These are phyloP conservation scores for Panthera tigris DNA, from an alignment of 2,113 vertebrate species.

Conservation along the genomic window DNA sequence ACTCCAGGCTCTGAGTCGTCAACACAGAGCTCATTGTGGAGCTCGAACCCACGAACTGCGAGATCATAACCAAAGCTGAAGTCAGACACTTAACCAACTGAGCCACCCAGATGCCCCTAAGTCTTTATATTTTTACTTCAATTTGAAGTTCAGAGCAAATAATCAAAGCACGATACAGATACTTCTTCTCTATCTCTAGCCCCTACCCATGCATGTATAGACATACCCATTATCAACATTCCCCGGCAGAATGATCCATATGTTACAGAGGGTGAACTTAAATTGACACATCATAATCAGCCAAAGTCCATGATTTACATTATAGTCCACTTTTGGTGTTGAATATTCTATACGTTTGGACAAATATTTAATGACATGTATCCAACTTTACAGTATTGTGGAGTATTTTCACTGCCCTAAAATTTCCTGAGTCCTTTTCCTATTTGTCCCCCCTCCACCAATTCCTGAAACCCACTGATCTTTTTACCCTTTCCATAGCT, in stretches of 20 bases:
- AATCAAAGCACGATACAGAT: background rate
- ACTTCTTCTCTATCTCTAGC: background rate
- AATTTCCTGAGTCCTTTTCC: background rate
- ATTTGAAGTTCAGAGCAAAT: background rate
- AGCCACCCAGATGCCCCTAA: background rate
- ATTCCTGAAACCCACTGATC: background rate
- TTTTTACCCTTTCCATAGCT: background rate
- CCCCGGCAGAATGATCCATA: background rate
- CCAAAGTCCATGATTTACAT: background rate
- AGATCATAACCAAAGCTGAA: too few species aligned
- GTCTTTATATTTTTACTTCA: background rate
- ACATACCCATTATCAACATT: background rate
- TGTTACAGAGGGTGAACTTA: background rate
- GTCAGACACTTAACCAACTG: too few species aligned
- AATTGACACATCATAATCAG: background rate
- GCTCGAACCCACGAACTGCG: too few species aligned
- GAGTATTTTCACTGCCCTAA: background rate
- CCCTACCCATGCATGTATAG: background rate
- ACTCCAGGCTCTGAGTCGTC: too few species aligned
- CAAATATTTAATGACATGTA: background rate
- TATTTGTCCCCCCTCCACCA: background rate
- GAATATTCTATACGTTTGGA: background rate
- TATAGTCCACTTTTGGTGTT: background rate
- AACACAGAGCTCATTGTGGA: too few species aligned
- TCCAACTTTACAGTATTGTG: background rate